Conservation (phyloP, 2,888 invertebrate species). For the Mystacides longicornis region DNA sequence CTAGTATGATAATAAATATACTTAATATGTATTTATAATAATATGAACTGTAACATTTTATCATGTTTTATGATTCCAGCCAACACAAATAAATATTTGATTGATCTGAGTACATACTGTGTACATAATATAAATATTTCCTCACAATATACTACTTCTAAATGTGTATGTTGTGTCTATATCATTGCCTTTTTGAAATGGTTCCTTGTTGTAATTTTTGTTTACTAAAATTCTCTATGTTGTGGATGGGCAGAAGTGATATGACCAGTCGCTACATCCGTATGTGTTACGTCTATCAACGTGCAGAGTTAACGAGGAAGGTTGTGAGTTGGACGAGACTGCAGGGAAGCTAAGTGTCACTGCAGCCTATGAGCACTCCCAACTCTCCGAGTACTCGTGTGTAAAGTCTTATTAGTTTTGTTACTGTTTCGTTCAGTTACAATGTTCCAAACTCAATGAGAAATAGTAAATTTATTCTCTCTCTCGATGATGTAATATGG, state of each 20-base stretch:
- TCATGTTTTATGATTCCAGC: conserved; percentile 25
- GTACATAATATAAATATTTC: background rate
- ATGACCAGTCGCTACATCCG: conserved; percentile 57
- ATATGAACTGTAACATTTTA: conserved; percentile 2
- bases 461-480: too few species aligned
- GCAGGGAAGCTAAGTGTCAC: background rate
- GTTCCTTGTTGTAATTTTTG: background rate
- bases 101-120: too few species aligned
- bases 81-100: conserved; percentile 4
- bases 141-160: background rate
- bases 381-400: too few species aligned
- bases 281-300: conserved; percentile 1
- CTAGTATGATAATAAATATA: background rate
- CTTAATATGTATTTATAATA: background rate
- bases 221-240: conserved; percentile 27
- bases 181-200: too few species aligned
- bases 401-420: too few species aligned
- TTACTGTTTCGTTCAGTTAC: too few species aligned
- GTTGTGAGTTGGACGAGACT: background rate
- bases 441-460: too few species aligned
- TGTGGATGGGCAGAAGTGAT: conserved; percentile 67
- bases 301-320: too few species aligned
- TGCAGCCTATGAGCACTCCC: too few species aligned
- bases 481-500: too few species aligned
- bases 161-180: conserved; percentile 1